Evolutionary conservation across 2,888 invertebrate genomes (phyloP).

Genomic region (Drosophila colorata): DNA sequence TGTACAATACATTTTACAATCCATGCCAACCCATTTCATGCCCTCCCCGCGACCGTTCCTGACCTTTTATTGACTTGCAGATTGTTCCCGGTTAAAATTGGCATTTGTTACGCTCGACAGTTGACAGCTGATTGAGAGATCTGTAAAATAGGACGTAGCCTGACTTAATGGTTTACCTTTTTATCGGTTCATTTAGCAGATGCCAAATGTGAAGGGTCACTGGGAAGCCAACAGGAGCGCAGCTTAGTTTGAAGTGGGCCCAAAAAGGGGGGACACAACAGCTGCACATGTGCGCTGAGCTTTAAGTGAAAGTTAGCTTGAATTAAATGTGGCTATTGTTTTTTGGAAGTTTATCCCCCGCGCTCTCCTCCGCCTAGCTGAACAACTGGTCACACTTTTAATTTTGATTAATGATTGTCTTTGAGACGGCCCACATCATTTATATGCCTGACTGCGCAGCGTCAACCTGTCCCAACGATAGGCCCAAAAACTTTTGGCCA

Average conservation of each 20-base stretch:
- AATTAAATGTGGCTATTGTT: not conserved
- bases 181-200: slow-evolving; percentile 62
- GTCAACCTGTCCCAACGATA: slow-evolving; percentile 51
- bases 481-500: slow-evolving; percentile 40
- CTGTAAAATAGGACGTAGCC: slow-evolving; percentile 37
- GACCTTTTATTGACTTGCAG: slow-evolving; percentile 53
- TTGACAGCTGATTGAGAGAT: slow-evolving; percentile 70
- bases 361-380: not conserved
- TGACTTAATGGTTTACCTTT: slow-evolving; percentile 59
- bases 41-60: not conserved
- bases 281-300: slow-evolving; percentile 7
- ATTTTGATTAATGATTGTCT: slow-evolving; percentile 71
- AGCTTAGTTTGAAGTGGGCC: not conserved
- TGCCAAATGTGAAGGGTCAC: slow-evolving; percentile 55
- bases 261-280: not conserved
- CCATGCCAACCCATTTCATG: not conserved
- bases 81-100: slow-evolving; percentile 50
- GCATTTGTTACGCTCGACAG: slow-evolving; percentile 57
- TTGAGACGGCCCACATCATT: slow-evolving; percentile 63
- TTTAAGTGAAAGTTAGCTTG: slow-evolving; percentile 5
- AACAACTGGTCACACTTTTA: slow-evolving; percentile 66
- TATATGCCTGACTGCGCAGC: slow-evolving; percentile 63
- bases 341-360: no score
- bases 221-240: slow-evolving; percentile 18
- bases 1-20: slow-evolving; percentile 1